Evolutionary conservation across 2,113 vertebrate species (phyloP).

Genomic region (Tyrannus savana): DNA sequence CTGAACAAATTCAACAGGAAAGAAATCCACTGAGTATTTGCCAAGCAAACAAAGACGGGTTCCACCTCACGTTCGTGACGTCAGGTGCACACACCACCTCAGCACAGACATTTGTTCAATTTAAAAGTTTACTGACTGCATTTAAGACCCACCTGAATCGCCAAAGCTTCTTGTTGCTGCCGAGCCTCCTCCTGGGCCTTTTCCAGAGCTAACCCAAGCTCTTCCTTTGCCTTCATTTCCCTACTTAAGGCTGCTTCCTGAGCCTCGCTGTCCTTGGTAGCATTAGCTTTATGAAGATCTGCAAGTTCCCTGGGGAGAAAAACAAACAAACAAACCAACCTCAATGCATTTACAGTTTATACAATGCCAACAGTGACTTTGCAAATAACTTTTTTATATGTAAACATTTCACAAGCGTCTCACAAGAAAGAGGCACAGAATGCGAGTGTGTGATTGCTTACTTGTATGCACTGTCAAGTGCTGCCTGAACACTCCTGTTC

Average conservation of each 20-base stretch:
- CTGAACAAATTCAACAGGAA: background rate
- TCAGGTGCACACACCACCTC: background rate
- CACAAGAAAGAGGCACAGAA: background rate
- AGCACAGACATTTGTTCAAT: background rate
- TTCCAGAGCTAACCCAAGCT: constrained; percentile 86
- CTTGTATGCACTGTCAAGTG: constrained; percentile 92
- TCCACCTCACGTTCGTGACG: background rate
- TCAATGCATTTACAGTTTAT: background rate
- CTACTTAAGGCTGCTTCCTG: constrained; percentile 88
- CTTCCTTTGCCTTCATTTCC: constrained; percentile 89
- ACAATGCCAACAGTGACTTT: background rate
- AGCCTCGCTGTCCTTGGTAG: constrained; percentile 89
- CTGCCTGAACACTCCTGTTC: constrained; percentile 90
- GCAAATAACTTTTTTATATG: background rate
- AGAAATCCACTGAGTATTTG: background rate
- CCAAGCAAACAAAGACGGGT: background rate
- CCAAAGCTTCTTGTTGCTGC: constrained; percentile 90
- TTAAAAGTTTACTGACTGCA: background rate
- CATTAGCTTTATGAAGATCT: constrained; percentile 92
- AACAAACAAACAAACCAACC: background rate
- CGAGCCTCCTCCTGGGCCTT: constrained; percentile 89
- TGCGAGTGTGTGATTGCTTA: constrained; percentile 47
- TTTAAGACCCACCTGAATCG: constrained; percentile 80
- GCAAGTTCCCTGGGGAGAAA: constrained; percentile 85
- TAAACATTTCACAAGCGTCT: background rate